Evolutionary conservation across 1,140 invertebrate genomes (phyloP).

Genomic region (Littorina saxatilis): DNA sequence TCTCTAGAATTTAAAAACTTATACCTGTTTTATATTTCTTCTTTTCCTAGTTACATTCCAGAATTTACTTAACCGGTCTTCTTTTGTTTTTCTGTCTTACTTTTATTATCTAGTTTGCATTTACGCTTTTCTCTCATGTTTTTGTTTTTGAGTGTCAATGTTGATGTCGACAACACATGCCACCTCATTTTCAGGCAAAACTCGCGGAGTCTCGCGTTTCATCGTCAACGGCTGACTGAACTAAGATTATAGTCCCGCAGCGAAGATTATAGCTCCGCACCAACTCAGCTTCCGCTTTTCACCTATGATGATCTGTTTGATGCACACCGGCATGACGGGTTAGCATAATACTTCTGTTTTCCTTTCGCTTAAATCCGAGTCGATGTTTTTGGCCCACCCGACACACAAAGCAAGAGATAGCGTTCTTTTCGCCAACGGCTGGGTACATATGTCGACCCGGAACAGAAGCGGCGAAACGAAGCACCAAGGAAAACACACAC

Average conservation of each 20-base stretch:
- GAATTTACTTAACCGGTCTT: no score
- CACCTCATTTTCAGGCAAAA: no score
- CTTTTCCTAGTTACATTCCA: no score
- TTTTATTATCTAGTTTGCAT: no score
- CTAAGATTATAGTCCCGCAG: conserved; percentile 17
- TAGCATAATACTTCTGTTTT: conserved; percentile 33
- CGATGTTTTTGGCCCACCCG: conserved; percentile 34
- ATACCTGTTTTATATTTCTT: no score
- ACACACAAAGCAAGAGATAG: conserved; percentile 25
- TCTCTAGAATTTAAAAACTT: no score
- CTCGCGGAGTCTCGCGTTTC: neutral
- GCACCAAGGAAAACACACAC: conserved; percentile 25
- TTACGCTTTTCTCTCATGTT: no score
- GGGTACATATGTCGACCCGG: conserved; percentile 19
- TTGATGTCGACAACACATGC: no score
- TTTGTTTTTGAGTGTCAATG: no score
- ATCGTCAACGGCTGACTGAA: conserved; percentile 8
- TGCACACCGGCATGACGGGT: conserved; percentile 10
- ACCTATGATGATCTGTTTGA: conserved; percentile 18
- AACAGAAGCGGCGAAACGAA: neutral
- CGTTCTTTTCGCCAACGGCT: conserved; percentile 31
- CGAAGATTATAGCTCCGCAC: conserved; percentile 8
- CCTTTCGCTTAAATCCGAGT: conserved; percentile 34
- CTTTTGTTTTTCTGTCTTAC: no score
- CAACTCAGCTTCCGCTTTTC: neutral